Base-by-base conservation (phyloP, 1,140 invertebrate species). In the Hypothenemus hampei region DNA sequence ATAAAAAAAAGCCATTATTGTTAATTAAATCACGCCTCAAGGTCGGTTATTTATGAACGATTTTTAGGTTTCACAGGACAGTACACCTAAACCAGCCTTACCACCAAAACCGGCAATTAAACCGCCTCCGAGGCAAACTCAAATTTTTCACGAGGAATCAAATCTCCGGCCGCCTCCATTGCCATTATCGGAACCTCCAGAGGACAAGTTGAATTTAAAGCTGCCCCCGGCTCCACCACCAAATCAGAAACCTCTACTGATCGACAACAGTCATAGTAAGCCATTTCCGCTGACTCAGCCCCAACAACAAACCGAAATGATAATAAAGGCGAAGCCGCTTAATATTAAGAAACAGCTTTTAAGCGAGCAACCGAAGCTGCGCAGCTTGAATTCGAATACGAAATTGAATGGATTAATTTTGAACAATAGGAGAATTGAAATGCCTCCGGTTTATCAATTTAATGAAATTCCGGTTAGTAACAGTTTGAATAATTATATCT, bases 311-410 rank as follows among this genome's bases (percentile, higher is more conserved):
- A 68, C 50, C 19, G 76, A 75, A 60, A 75, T 76, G 66, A 83
- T 84, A 59, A 89, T 91, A 46, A 89, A 90, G 73, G 83, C 88
- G 1, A 81, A 85, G 53, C 85, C 87, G 2, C 66, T 91, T 47
- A 86, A 85, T 24, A 79, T 91, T 44, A 85, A 87, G 71, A 91
- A 90, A 69, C 81, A 84, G 56, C 80, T 82, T 0, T 65, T 86
- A 4, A 81, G 82, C 45, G 85, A 89, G 67, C 85, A 86, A 57
- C 87, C 87, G 1, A 85, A 85, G 55, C 70, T 89, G 18, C 78
- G 84, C 65, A 82, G 79, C 57, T 68, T 77, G 51, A 70, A 75
- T 65, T 71, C 75, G 22, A 73, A 77, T 67, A 49, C 65, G 11
- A 63, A 70, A 26, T 74, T 75, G 59, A 78, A 78, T 59, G 73